Conservation (phyloP, 2,888 invertebrate genomes). For the Koerneria pararmatus region DNA sequence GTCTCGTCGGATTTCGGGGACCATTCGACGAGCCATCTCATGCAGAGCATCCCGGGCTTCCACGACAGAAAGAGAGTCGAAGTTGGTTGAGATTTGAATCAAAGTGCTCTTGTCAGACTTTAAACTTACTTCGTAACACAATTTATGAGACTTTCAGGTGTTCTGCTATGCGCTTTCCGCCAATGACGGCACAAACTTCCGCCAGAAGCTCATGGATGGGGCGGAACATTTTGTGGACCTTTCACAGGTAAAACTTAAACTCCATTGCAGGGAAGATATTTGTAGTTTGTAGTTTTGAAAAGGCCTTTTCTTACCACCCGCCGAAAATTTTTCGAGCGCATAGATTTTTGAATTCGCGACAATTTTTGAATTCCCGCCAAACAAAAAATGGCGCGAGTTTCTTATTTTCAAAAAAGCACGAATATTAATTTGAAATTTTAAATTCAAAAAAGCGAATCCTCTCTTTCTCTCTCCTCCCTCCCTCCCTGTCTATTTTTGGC, state of each 20-base stretch:
- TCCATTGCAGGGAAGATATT: too few species aligned
- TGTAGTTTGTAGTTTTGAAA: too few species aligned
- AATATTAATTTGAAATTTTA: too few species aligned
- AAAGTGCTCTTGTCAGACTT: background rate
- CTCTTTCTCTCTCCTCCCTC: too few species aligned
- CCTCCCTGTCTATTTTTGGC: too few species aligned
- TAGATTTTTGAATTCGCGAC: too few species aligned
- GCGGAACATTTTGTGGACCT: constrained; percentile 93
- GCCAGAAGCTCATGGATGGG: constrained; percentile 83
- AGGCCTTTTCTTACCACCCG: too few species aligned
- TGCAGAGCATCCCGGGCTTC: constrained; percentile 96
- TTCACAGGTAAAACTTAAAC: constrained; percentile 71
- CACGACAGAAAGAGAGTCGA: constrained; percentile 80
- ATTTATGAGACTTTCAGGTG: constrained; percentile 36
- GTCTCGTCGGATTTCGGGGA: constrained; percentile 99
- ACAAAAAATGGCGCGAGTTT: too few species aligned
- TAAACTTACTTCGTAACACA: constrained; percentile 50
- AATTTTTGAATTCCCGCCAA: too few species aligned
- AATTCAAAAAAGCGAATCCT: too few species aligned
- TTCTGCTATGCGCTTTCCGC: constrained; percentile 78
- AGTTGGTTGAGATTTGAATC: constrained; percentile 62
- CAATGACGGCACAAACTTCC: constrained; percentile 94
- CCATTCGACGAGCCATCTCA: constrained; percentile 97
- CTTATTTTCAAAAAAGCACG: too few species aligned
- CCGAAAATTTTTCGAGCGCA: too few species aligned